Evolutionary conservation across 2,797 vertebrate genomes (phyloP).

Genomic region (Capromys pilorides): DNA sequence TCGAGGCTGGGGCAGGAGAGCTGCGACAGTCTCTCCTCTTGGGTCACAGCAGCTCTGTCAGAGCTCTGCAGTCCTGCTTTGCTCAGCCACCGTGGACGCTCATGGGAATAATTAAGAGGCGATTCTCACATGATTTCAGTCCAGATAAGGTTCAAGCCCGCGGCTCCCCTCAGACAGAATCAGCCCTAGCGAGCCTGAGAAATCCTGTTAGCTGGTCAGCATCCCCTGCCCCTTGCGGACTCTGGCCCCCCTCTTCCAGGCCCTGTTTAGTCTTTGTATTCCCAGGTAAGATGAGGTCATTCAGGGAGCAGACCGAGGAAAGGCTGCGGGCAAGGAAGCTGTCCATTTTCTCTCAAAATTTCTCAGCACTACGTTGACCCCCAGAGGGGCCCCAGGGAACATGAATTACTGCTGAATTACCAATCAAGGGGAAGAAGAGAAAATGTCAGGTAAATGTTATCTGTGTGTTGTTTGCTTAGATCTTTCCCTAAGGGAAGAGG

Average conservation of each 20-base stretch:
- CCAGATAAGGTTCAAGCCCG: conserved; percentile 64
- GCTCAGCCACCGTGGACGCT: conserved; percentile 65
- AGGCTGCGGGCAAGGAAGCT: not conserved
- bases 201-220: conserved; percentile 66
- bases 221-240: not conserved
- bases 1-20: not conserved
- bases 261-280: conserved; percentile 60
- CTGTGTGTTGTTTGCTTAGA: conserved; percentile 67
- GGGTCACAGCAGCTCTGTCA: conserved; percentile 48
- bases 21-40: not conserved
- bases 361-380: conserved; percentile 66
- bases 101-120: conserved; percentile 76
- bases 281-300: conserved; percentile 24
- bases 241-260: not conserved
- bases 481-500: conserved; percentile 47
- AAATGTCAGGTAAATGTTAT: conserved; percentile 73
- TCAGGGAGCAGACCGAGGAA: conserved; percentile 30
- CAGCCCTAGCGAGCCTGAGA: conserved; percentile 49
- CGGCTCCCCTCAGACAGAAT: conserved; percentile 54
- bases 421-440: conserved; percentile 68
- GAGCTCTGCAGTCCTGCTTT: conserved; percentile 71
- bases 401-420: conserved; percentile 72
- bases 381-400: conserved; percentile 45
- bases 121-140: conserved; percentile 66
- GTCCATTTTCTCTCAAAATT: conserved; percentile 66